Evolutionary conservation across 1,140 invertebrate genomes (phyloP), one percentile per base, ranked within the genome.

Genomic region (Mizuhopecten yessoensis): DNA sequence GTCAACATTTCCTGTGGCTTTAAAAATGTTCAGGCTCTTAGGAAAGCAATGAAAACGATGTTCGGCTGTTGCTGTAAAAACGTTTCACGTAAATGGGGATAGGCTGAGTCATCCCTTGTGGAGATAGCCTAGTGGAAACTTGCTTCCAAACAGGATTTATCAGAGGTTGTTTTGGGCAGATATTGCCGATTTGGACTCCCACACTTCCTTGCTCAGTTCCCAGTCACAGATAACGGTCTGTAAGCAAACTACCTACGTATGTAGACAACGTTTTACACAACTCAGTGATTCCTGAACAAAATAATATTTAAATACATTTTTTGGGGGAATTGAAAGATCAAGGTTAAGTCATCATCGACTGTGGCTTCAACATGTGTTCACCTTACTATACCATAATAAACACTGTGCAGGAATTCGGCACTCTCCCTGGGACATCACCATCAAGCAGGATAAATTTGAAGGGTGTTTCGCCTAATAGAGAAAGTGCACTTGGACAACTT

Each of bases 331-430:
- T n/a, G 57, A 75, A 17, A 75, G 57, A 29, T 75, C 57, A 29
- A n/a, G 11, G 57, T 17, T n/a, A n/a, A 45, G 0, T 1, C 9
- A 45, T 45, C 36, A 39, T 39, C 23, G 2, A 17, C 45, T 11
- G 45, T 57, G 45, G 17, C 17, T 57, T 57, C 57, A 75, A 75
- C 57, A 75, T 75, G 57, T 75, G 57, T 75, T 75, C 23, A 29
- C 29, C 29, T 75, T 75, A 75, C 57, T n/a, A 75, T 75, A 75
- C n/a, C n/a, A n/a, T n/a, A n/a, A n/a, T n/a, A n/a, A n/a, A 75
- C 57, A 3, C 9, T 29, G 57, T 75, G 5, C 1, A 29, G 57
- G 57, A 75, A 75, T 75, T n/a, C 23, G 1, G 23, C 23, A 9
- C 57, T 75, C 23, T 9, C 57, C 15, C 23, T 49, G n/a, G 57